Base-by-base conservation (phyloP, 2,888 invertebrate genomes). In the Toxonevra muliebris region DNA sequence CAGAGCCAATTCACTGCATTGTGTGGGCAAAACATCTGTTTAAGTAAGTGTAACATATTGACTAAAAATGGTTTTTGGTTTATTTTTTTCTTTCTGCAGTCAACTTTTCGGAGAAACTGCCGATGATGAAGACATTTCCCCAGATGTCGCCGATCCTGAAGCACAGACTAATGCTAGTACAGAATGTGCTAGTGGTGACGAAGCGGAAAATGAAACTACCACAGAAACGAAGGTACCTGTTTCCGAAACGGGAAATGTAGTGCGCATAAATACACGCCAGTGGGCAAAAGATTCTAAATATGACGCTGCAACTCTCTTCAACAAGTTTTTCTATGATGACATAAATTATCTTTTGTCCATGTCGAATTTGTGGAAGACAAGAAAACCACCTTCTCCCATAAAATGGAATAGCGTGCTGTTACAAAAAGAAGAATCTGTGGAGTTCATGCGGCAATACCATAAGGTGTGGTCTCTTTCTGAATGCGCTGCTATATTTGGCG, bases 21-120 rank as follows among this genome's bases (percentile, higher is more conserved):
- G 98, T 99, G 19, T 99, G 99, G 99, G 95, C 97, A 0, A 99
- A 99, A 85, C 97, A 98, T 88, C 89, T 99, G 11, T 99, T 98
- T 86, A 98, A 98, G 93, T 95, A 86, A 87, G 89, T 86, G 19
- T 40, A 11, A 7, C 12, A 41, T 8, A 10, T 20, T 53, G 30
- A 30, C 7, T 2, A 4, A 30, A 30, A 2, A 30, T 4, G 43
- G 10, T 69, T 55, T 13, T 48, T 12, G 55, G 58, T 12, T 71
- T 12, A 48, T 57, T 41, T 42, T 20, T 64, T 63, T 53, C n/a
- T n/a, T n/a, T 15, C 84, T 87, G 15, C 80, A 95, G 94, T 86
- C 98, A 99, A 86, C 87, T 99, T 15, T 99, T 98, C 87, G 99
- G 99, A 0, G 97, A 98, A 86, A 92, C 92, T 71, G 97, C 97